phyloP scores from a whole-genome alignment of 2,888 invertebrate genomes.

The Drosophila diplacantha region DNA sequence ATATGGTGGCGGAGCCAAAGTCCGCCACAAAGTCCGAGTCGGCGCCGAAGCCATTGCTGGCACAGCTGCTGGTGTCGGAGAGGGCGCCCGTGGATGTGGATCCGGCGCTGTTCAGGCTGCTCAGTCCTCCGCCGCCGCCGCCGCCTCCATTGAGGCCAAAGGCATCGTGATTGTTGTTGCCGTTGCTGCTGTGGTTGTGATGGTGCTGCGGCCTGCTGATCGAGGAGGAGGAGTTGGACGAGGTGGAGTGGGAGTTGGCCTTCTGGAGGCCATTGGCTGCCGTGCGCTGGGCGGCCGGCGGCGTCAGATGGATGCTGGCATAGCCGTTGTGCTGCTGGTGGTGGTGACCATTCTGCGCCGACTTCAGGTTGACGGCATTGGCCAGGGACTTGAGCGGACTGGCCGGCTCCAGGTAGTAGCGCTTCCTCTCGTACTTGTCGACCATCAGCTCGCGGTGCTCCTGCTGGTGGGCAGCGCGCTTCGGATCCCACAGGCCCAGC shows the following conservation, averaged over 20 bases:
- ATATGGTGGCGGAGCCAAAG: conserved; percentile 85
- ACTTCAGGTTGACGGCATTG: conserved; percentile 74
- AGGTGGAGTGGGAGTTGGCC: conserved; percentile 10
- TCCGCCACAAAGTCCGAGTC: conserved; percentile 83
- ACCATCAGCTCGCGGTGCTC: conserved; percentile 95
- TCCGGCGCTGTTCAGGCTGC: conserved; percentile 71
- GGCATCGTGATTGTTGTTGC: conserved; percentile 55
- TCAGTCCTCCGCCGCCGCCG: conserved; percentile 55
- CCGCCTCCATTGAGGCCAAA: conserved; percentile 42
- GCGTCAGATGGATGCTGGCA: conserved; percentile 76
- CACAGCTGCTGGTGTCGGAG: conserved; percentile 75
- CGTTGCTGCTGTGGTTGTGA: conserved; percentile 42
- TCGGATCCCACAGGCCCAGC: conserved; percentile 92
- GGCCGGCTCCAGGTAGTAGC: conserved; percentile 79
- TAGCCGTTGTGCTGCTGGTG: conserved; percentile 56
- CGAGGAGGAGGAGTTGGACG: conserved; percentile 60
- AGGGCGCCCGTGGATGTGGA: conserved; percentile 73
- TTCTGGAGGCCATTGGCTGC: conserved; percentile 74
- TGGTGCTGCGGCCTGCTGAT: conserved; percentile 75
- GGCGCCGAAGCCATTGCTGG: conserved; percentile 76
- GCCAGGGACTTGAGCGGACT: conserved; percentile 78
- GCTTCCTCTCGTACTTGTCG: conserved; percentile 95
- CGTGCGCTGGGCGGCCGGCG: conserved; percentile 75
- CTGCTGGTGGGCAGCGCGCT: conserved; percentile 85
- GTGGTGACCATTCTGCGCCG: conserved; percentile 40